Conservation (phyloP, 1,140 invertebrate genomes). For the Cydia strobilella region DNA sequence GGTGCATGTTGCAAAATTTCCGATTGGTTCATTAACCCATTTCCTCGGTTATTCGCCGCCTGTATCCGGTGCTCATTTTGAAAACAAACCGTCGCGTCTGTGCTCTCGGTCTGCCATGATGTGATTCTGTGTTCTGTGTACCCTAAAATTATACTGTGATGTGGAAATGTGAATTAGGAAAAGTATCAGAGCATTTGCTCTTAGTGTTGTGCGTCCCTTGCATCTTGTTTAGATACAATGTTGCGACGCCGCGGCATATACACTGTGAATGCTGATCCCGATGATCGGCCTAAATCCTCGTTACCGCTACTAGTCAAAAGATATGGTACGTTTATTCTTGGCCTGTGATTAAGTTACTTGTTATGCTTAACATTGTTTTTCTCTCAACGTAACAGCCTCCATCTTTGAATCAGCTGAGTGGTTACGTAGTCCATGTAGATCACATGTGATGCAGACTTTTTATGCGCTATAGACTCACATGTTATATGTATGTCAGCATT, state of each 20-base stretch:
- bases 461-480: not conserved
- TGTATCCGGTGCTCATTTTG: slow-evolving; percentile 47
- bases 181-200: slow-evolving; percentile 44
- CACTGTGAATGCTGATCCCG: slow-evolving; percentile 65
- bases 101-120: slow-evolving; percentile 30
- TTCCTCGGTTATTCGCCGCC: slow-evolving; percentile 46
- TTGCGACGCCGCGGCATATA: slow-evolving; percentile 69
- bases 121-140: slow-evolving; percentile 20
- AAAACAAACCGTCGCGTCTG: slow-evolving; percentile 45
- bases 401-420: slow-evolving; percentile 19
- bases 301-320: slow-evolving; percentile 53
- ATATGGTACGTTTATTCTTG: slow-evolving; percentile 47
- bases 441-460: slow-evolving; percentile 10
- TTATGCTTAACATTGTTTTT: not conserved
- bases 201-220: slow-evolving; percentile 41
- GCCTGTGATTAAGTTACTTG: not conserved
- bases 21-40: slow-evolving; percentile 64
- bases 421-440: slow-evolving; percentile 25
- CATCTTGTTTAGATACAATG: slow-evolving; percentile 50
- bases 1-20: slow-evolving; percentile 61
- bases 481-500: not conserved
- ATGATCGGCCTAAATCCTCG: slow-evolving; percentile 48
- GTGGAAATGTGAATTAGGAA: slow-evolving; percentile 27
- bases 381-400: slow-evolving; percentile 4
- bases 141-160: slow-evolving; percentile 39